Evolutionary conservation across 2,888 invertebrate species (phyloP), one percentile per base, ranked within the genome.

Genomic region (Agriotes lineatus): DNA sequence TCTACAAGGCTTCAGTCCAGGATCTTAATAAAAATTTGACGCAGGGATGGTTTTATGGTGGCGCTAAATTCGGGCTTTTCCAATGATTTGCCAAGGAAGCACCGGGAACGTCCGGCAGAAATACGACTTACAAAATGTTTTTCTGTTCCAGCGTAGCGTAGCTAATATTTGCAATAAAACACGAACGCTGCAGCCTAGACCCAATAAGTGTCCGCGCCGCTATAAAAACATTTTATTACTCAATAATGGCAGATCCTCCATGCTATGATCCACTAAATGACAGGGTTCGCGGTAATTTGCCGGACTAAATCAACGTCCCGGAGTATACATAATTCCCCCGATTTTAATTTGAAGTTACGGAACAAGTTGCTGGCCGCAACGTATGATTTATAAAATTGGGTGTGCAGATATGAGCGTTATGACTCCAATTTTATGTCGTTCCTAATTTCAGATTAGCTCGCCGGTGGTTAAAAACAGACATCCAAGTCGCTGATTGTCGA

Each of bases 161-260:
- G 25, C 67, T 48, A 67, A 67, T 52, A 52, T 68, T 63, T 44
- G 63, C 59, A 64, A 63, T 64, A 68, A 68, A 63, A 60, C 59
- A 59, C 22, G 58, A 58, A 18, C 59, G 35, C 35, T 68, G 37
- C 59, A 59, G 58, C 58, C 63, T 68, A 68, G 63, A 63, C 63
- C 45, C 63, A 68, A 68, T 74, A 74, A 75, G 74, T 73, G 71
- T 75, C 72, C 73, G 74, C 72, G 56, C 71, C 52, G 72, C 70
- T 70, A 74, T 75, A 77, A 74, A 73, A 74, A 73, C 75, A 75
- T 77, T 77, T 77, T 77, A 77, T 77, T 77, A 76, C 77, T 76
- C 77, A 77, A 77, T 77, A 77, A 77, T 77, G 72, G 75, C 71
- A 70, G 71, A 71, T 71, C 71, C 63, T 71, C 72, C 73, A 59